Evolutionary conservation across 2,797 vertebrate species (phyloP).

Genomic region (Acanthornis magna): DNA sequence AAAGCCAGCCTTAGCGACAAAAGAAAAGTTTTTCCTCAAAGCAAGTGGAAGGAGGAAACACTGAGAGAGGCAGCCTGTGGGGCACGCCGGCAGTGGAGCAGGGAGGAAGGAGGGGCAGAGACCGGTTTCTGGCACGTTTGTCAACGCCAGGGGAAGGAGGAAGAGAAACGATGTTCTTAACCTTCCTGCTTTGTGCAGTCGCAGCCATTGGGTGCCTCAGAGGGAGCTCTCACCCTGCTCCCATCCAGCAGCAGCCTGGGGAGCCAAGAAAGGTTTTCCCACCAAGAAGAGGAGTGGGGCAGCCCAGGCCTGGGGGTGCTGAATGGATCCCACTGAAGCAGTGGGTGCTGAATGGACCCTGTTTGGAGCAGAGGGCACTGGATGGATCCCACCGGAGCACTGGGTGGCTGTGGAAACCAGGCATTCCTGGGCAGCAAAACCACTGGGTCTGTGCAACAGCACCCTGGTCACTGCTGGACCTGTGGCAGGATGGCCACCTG

Average conservation of each 20-base stretch:
- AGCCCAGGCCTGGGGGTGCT: not conserved
- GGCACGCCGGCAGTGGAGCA: accelerated
- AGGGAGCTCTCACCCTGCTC: not conserved
- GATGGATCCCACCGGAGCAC: too few species aligned
- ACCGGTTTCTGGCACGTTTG: accelerated
- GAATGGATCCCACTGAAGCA: accelerated
- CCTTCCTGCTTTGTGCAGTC: accelerated
- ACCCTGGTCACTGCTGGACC: not conserved
- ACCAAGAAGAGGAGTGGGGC: not conserved
- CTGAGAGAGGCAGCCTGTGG: accelerated
- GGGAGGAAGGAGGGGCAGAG: not conserved
- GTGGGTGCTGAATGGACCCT: too few species aligned
- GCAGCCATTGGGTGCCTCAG: accelerated
- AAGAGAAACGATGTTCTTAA: not conserved
- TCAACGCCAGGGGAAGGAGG: not conserved
- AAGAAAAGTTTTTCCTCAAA: not conserved
- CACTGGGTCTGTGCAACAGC: accelerated
- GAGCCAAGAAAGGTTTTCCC: not conserved
- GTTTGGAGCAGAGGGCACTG: accelerated
- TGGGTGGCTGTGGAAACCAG: accelerated
- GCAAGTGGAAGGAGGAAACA: not conserved
- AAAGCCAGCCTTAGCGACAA: accelerated
- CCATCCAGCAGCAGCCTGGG: not conserved
- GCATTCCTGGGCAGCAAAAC: not conserved
- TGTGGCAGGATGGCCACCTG: accelerated